phyloP scores from a whole-genome alignment of 2,797 vertebrate species.

The Varecia variegata region DNA sequence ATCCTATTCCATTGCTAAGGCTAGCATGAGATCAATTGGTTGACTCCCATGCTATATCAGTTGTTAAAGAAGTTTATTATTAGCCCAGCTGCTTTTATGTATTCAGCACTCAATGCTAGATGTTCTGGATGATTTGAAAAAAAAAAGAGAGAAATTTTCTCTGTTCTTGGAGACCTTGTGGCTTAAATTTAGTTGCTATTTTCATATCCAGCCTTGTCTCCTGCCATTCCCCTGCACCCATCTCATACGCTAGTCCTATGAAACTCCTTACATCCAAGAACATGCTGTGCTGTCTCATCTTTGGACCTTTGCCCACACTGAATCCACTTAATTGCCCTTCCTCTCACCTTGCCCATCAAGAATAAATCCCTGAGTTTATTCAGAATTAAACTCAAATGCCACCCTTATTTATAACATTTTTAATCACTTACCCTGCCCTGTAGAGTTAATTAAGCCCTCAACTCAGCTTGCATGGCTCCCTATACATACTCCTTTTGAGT shows the following conservation, averaged over 20 bases:
- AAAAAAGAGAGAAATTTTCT: neutral
- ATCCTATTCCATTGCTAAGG: neutral
- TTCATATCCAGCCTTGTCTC: neutral
- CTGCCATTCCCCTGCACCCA: neutral
- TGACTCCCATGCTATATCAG: neutral
- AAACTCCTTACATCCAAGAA: neutral
- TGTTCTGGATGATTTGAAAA: neutral
- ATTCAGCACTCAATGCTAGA: neutral
- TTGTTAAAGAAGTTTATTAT: neutral
- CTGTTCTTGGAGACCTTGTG: neutral
- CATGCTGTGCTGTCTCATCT: neutral
- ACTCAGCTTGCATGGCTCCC: neutral
- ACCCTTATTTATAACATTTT: neutral
- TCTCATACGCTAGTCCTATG: neutral
- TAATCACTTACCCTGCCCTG: neutral
- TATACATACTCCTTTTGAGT: neutral
- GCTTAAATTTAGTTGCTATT: neutral
- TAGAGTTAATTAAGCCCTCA: neutral
- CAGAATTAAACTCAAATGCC: neutral
- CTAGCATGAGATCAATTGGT: neutral
- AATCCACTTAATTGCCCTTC: neutral
- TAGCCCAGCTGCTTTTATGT: neutral
- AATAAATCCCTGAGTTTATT: constrained; percentile 14
- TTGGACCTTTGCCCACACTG: neutral
- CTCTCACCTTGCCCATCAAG: neutral